Base-by-base conservation (phyloP, 1,140 invertebrate genomes). In the Bombus consobrinus region DNA sequence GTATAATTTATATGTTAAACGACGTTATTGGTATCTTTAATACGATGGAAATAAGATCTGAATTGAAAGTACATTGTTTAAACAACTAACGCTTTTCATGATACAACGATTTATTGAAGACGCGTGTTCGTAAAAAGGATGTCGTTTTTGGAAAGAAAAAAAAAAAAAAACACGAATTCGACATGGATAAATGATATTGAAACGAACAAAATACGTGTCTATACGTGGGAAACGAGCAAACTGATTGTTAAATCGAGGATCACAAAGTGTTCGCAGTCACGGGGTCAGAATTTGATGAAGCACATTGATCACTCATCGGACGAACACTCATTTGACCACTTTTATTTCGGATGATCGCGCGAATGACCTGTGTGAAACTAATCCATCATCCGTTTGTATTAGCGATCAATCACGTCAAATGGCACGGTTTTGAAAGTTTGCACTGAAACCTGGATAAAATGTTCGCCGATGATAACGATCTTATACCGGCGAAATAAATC, bases 261-360 rank as follows among this genome's bases (percentile, higher is more conserved):
- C 34, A 22, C 32, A 25, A 39, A 71, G n/a, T 66, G 39, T 78
- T 68, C 13, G 22, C 12, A 79, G 62, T 68, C 62, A 25, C 41
- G 22, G 41, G 77, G 39, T 73, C 68, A 73, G 39, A 47, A 53
- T 81, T 73, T 73, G 69, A 81, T 57, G 69, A 81, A 53, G 53
- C 69, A 43, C 80, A 43, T 81, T 73, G 69, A 73, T 81, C 69
- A 43, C 34, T 69, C 64, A 77, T 62, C 74, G 18, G 18, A 28
- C 22, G 32, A 32, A 43, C 25, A 25, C 39, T 78, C 59, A 78
- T 79, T 69, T 34, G 37, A 28, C n/a, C 53, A 53, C n/a, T 43
- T 81, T 81, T 81, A 62, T 81, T 81, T 74, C 69, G 53, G 39
- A 81, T 62, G 69, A 74, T 73, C 69, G 53, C 37, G n/a, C 80